Evolutionary conservation across 2,888 invertebrate species (phyloP), one percentile per base, ranked within the genome.

Genomic region (Dryomyza anilis): DNA sequence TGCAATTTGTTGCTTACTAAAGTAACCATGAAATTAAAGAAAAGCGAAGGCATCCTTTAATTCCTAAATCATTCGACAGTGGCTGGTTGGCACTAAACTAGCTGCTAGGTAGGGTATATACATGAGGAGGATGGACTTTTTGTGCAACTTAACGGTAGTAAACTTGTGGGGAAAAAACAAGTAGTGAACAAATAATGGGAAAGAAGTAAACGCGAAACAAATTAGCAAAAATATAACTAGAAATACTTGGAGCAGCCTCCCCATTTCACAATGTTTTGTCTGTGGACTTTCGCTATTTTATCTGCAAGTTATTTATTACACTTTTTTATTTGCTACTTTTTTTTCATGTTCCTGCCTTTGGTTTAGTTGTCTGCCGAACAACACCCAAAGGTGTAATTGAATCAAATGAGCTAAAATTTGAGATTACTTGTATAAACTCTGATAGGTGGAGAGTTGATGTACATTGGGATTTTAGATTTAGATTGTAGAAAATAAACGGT

Each of bases 1-100:
- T 29, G 58, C 29, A 58, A 53, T 43, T 39, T 61, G 27, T 14
- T 56, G 23, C 67, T 68, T 72, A 75, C 79, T 78, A 78, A 79
- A 79, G 79, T 75, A 79, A 79, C 77, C 79, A 78, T 78, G 79
- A 79, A 79, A 79, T 79, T 79, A 78, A 79, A 79, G 79, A n/a
- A n/a, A n/a, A n/a, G n/a, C n/a, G n/a, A n/a, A n/a, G 72, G 72
- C 64, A n/a, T n/a, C n/a, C n/a, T n/a, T 43, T 69, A 25, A 52
- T 39, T 53, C 43, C 16, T 29, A 19, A 29, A 10, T 29, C 21
- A 29, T 59, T n/a, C n/a, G n/a, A n/a, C n/a, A n/a, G n/a, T n/a
- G n/a, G n/a, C n/a, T n/a, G n/a, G n/a, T n/a, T n/a, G n/a, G n/a
- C n/a, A n/a, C n/a, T n/a, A n/a, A n/a, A n/a, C n/a, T n/a, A n/a